phyloP scores from a whole-genome alignment of 2,113 vertebrate genomes.

The Entomyzon cyanotis region DNA sequence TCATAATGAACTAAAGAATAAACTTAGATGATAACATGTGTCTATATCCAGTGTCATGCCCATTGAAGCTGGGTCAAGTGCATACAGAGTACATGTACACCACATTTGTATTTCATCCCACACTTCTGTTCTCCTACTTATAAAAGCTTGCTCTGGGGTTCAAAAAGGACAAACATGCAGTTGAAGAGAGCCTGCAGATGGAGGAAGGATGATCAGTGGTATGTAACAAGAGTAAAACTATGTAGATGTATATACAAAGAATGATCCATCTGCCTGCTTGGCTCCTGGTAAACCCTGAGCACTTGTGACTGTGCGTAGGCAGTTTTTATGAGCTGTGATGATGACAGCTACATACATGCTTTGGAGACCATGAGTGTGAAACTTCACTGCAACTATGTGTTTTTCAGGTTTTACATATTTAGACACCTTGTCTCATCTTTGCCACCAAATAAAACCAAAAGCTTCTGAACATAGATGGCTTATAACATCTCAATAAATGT shows the following conservation, averaged over 20 bases:
- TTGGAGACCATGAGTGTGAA: neutral
- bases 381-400: neutral
- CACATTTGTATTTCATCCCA: neutral
- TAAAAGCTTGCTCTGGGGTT: neutral
- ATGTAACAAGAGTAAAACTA: neutral
- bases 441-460: neutral
- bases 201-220: neutral
- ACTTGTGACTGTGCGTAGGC: neutral
- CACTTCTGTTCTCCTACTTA: neutral
- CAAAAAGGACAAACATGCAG: neutral
- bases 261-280: constrained; percentile 20
- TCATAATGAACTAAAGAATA: neutral
- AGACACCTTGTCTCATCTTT: neutral
- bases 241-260: neutral
- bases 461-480: neutral
- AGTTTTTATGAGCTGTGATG: constrained; percentile 1
- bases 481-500: neutral
- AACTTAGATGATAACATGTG: neutral
- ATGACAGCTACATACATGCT: neutral
- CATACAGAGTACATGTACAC: neutral
- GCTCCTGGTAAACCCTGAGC: neutral
- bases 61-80: neutral
- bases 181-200: neutral
- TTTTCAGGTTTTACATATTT: neutral
- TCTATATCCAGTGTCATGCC: neutral